Percentiles rank a stretch among this genome's conserved stretches.
phyloP scores from a whole-genome alignment of 2,888 invertebrate species.

The Lysandra coridon region DNA sequence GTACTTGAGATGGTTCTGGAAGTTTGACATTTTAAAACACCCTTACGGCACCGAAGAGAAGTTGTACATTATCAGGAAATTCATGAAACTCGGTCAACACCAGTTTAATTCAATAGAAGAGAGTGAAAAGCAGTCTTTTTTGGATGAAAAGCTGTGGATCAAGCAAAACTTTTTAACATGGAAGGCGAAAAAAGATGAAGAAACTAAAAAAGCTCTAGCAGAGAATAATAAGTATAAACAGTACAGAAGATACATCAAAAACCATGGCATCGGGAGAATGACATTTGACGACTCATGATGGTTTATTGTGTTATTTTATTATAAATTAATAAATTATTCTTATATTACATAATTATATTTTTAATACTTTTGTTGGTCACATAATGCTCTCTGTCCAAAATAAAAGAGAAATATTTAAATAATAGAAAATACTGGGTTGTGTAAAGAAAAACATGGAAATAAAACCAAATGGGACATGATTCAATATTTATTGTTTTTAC shows the following conservation, averaged over 20 bases:
- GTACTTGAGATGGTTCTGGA: constrained; percentile 91
- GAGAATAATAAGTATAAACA: constrained; percentile 93
- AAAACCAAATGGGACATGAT: constrained; percentile 71
- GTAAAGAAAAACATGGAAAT: constrained; percentile 40
- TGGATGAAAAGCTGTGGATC: constrained; percentile 90
- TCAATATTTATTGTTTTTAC: constrained; percentile 70
- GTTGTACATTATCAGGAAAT: constrained; percentile 89
- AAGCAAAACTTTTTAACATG: constrained; percentile 88
- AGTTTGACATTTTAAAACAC: constrained; percentile 86
- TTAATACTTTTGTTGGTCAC: not conserved
- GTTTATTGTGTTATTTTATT: constrained; percentile 34
- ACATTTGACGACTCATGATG: constrained; percentile 91
- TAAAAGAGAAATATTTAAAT: too few species aligned
- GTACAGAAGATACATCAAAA: constrained; percentile 93
- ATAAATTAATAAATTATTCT: constrained; percentile 32
- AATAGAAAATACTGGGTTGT: not conserved
- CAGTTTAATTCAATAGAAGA: constrained; percentile 89
- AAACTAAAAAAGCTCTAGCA: constrained; percentile 90
- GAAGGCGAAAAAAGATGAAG: constrained; percentile 91
- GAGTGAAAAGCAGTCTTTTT: constrained; percentile 85
- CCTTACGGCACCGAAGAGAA: constrained; percentile 92
- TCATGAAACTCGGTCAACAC: constrained; percentile 86
- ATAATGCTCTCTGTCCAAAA: not conserved
- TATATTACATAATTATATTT: constrained; percentile 35
- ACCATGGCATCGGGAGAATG: constrained; percentile 93